Base-by-base conservation (phyloP, 2,113 vertebrate genomes). In the Nycticorax nycticorax region DNA sequence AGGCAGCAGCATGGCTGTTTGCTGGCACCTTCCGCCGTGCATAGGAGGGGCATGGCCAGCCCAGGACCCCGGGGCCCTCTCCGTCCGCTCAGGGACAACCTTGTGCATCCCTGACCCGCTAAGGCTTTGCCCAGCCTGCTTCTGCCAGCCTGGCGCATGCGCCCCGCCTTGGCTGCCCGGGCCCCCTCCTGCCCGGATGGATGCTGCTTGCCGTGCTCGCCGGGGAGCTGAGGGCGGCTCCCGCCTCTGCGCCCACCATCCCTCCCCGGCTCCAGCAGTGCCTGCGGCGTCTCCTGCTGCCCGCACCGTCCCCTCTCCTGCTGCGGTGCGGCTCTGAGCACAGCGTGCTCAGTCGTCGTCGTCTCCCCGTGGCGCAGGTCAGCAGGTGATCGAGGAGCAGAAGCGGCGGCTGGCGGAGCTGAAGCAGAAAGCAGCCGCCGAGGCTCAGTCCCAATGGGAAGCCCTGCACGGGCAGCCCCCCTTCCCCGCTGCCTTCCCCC, bases 341-440 rank as follows among this genome's bases (percentile, higher is more conserved):
- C 3, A 1, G 32, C 4, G 1, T 1, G 1, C 75, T 83, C 53
- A 22, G 52, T 30, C 8, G 0, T 20, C 15, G 0, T 41, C 47
- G 14, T 28, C 56, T 63, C 64, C 35, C 52, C 1, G 0, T 17
- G 92, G 89, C 8, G 1, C 98, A 99, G 99, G 99, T 82, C 99
- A 99, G 81, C 99, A 99, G 98, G 99, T 99, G 88, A 99, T 99
- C 0, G 99, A 99, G 71, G 99, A 99, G 95, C 99, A 99, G 96
- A 98, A 99, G 17, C 98, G 99, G 27, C 98, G 99, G 5, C 98
- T 99, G 60, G 99, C 99, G 0, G 99, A 99, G 97, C 98, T 99
- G 93, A 99, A 99, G 95, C 99, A 99, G 98, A 98, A 98, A 41
- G 99, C 99, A 0, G 99, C 99, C 0, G 99, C 97, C 0, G 99